Conservation (phyloP, 2,797 vertebrate species). For the Austrolebias charrua region DNA sequence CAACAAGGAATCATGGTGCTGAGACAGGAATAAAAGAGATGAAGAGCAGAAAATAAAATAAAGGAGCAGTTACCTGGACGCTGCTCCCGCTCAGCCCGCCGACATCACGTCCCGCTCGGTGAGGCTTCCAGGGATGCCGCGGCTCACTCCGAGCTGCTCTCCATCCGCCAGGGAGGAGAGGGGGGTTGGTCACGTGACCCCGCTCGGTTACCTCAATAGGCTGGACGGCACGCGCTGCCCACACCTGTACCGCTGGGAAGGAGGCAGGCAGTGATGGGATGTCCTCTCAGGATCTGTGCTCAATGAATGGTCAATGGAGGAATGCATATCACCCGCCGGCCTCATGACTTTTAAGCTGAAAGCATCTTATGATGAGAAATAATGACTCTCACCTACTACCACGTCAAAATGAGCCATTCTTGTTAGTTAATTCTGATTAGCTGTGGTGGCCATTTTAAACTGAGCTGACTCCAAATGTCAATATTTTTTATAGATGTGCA, state of each 20-base stretch:
- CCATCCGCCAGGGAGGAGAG: slow-evolving; percentile 49
- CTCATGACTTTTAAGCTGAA: too few relatives aligned
- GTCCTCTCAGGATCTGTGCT: not conserved
- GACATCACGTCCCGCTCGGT: slow-evolving; percentile 40
- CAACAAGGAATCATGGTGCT: slow-evolving; percentile 1
- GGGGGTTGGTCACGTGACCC: slow-evolving; percentile 78
- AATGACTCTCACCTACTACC: too few relatives aligned
- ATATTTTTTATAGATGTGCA: too few relatives aligned
- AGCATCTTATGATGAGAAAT: too few relatives aligned
- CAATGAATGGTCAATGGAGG: too few relatives aligned
- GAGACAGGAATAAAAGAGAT: not conserved
- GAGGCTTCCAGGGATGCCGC: slow-evolving; percentile 45
- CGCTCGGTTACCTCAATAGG: slow-evolving; percentile 73
- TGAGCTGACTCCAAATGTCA: too few relatives aligned
- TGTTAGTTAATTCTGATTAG: too few relatives aligned
- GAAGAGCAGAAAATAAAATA: not conserved
- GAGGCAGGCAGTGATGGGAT: slow-evolving; percentile 3
- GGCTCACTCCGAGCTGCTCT: slow-evolving; percentile 34
- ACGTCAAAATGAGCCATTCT: too few relatives aligned
- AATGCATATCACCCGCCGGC: too few relatives aligned
- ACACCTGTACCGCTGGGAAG: slow-evolving; percentile 62
- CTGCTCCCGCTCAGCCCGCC: slow-evolving; percentile 38
- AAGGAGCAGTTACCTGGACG: slow-evolving; percentile 60
- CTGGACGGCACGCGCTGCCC: slow-evolving; percentile 42
- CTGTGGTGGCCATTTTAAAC: too few relatives aligned